Conservation (phyloP, 2,888 invertebrate genomes). For the Microchrysa polita region DNA sequence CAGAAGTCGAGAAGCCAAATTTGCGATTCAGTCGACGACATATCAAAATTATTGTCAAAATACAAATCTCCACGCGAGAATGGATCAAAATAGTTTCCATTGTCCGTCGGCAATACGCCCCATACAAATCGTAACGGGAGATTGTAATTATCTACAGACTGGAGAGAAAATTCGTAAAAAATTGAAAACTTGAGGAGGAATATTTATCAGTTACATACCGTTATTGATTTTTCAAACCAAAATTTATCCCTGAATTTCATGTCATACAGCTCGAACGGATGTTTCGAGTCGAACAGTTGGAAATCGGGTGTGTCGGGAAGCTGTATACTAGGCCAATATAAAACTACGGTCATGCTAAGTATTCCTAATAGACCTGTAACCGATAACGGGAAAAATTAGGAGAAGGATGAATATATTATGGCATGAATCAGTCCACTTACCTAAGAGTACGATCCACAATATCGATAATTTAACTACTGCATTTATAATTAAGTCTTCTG, state of each 20-base stretch:
- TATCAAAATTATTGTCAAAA: conserved; percentile 83
- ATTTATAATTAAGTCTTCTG: conserved; percentile 65
- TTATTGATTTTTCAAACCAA: conserved; percentile 72
- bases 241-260: conserved; percentile 76
- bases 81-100: conserved; percentile 87
- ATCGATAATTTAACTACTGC: conserved; percentile 65
- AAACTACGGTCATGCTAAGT: conserved; percentile 76
- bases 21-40: conserved; percentile 82
- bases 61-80: conserved; percentile 77
- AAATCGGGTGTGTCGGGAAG: conserved; percentile 87
- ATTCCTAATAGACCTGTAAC: conserved; percentile 69
- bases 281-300: conserved; percentile 82
- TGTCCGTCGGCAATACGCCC: conserved; percentile 86
- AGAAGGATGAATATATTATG: neutral
- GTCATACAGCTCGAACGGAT: conserved; percentile 92
- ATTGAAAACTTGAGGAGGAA: neutral
- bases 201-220: conserved; percentile 59
- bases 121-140: conserved; percentile 91
- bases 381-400: conserved; percentile 33
- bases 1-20: conserved; percentile 88
- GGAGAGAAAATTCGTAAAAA: conserved; percentile 26
- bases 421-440: conserved; percentile 52
- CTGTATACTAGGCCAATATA: conserved; percentile 83
- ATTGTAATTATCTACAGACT: conserved; percentile 64
- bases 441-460: conserved; percentile 70